Evolutionary conservation across 2,113 vertebrate species (phyloP).

Genomic region (Tautogolabrus adspersus): DNA sequence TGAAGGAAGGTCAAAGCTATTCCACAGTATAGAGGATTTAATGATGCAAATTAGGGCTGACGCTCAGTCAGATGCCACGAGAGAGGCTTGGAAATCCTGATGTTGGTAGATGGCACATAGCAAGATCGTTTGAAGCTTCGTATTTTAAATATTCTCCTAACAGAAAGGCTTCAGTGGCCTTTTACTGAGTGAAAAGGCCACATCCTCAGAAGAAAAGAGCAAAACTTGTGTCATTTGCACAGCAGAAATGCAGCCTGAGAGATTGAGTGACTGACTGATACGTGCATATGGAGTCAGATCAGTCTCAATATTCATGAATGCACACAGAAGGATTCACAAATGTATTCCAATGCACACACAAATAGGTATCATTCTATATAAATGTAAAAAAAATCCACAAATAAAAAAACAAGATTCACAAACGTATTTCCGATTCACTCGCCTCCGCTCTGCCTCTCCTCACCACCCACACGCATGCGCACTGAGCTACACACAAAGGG

Average conservation of each 20-base stretch:
- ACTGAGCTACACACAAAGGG: too few relatives aligned
- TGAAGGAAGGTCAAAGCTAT: constrained; percentile 77
- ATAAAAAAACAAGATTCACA: too few relatives aligned
- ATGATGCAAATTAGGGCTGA: constrained; percentile 77
- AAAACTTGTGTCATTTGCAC: constrained; percentile 21
- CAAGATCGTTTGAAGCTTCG: not conserved
- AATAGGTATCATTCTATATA: too few relatives aligned
- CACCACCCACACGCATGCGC: too few relatives aligned
- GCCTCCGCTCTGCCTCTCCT: too few relatives aligned
- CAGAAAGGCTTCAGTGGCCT: constrained; percentile 1
- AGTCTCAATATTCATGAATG: too few relatives aligned
- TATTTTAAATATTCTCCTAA: constrained; percentile 13
- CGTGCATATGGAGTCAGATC: too few relatives aligned
- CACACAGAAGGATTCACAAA: too few relatives aligned
- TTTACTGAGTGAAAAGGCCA: constrained; percentile 49
- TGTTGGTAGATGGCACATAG: constrained; percentile 11
- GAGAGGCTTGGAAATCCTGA: constrained; percentile 36
- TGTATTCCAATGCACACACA: too few relatives aligned
- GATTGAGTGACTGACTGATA: constrained; percentile 23
- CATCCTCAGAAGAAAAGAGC: constrained; percentile 16
- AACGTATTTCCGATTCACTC: too few relatives aligned
- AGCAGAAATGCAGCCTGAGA: constrained; percentile 19
- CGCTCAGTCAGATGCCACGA: constrained; percentile 47
- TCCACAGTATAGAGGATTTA: constrained; percentile 70
- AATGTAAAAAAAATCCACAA: too few relatives aligned